phyloP scores from a whole-genome alignment of 2,888 invertebrate species.

The Lasius platythorax region DNA sequence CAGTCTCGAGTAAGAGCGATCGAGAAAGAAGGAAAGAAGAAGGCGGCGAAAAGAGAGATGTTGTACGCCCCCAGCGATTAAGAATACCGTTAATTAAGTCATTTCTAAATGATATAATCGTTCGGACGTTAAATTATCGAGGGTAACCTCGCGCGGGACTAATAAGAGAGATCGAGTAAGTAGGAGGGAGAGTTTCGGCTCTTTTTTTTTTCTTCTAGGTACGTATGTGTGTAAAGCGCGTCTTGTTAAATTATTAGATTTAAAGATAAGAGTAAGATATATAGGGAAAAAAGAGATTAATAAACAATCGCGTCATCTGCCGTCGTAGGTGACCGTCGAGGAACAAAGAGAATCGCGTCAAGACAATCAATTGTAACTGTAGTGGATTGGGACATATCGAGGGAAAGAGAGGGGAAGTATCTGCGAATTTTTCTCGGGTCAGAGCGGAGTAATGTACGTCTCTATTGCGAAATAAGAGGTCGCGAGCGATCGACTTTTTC shows the following conservation, averaged over 20 bases:
- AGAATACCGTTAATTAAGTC: constrained; percentile 38
- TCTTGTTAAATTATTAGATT: constrained; percentile 55
- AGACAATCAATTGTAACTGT: constrained; percentile 83
- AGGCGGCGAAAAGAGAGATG: background rate
- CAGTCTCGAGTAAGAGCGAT: constrained; percentile 39
- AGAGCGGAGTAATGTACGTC: constrained; percentile 42
- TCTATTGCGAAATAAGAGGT: constrained; percentile 44
- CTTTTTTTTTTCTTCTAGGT: constrained; percentile 18
- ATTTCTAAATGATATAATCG: constrained; percentile 48
- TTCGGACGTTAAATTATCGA: constrained; percentile 46
- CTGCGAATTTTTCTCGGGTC: constrained; percentile 27
- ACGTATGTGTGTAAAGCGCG: constrained; percentile 41
- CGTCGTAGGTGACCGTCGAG: constrained; percentile 66
- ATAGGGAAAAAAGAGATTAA: constrained; percentile 45
- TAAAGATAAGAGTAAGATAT: constrained; percentile 53
- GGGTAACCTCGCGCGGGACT: constrained; percentile 9
- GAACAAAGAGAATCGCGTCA: constrained; percentile 82
- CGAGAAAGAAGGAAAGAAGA: constrained; percentile 12
- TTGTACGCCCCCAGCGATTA: constrained; percentile 20
- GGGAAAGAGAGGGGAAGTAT: constrained; percentile 54
- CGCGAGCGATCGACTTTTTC: constrained; percentile 59
- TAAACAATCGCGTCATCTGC: constrained; percentile 59
- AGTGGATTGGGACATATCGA: constrained; percentile 73
- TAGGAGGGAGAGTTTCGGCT: background rate
- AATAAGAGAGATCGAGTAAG: constrained; percentile 7